Evolutionary conservation across 2,113 vertebrate species (phyloP).

Genomic region (Atractosteus spatula): DNA sequence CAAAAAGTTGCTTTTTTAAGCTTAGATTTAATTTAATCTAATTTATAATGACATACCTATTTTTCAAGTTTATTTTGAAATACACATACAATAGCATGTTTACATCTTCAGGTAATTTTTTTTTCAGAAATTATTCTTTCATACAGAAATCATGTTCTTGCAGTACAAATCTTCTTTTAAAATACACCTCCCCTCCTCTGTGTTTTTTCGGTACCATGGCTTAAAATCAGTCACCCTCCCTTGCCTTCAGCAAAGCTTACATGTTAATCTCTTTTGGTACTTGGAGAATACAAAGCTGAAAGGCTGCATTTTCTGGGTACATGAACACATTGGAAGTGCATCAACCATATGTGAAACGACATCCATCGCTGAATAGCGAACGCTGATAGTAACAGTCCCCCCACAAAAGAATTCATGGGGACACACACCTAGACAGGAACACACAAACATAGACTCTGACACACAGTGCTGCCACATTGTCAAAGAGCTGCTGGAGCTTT

Average conservation of each 20-base stretch:
- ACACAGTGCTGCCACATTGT: background rate
- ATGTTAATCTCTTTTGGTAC: constrained; percentile 94
- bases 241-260: constrained; percentile 84
- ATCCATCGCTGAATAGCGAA: constrained; percentile 76
- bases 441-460: constrained; percentile 41
- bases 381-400: constrained; percentile 55
- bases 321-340: constrained; percentile 94
- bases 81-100: too few species aligned
- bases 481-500: too few species aligned
- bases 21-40: too few species aligned
- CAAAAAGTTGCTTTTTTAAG: too few species aligned
- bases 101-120: too few species aligned
- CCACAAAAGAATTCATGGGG: constrained; percentile 44
- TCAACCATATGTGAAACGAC: constrained; percentile 95
- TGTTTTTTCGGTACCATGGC: constrained; percentile 23
- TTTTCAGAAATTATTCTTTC: too few species aligned
- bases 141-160: too few species aligned
- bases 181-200: background rate
- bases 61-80: too few species aligned
- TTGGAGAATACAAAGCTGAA: constrained; percentile 90
- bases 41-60: too few species aligned
- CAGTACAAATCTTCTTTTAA: background rate
- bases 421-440: constrained; percentile 54
- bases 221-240: constrained; percentile 39
- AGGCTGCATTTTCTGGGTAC: constrained; percentile 97